Evolutionary conservation across 2,888 invertebrate genomes (phyloP).

Genomic region (Nemotelus pantherinus): DNA sequence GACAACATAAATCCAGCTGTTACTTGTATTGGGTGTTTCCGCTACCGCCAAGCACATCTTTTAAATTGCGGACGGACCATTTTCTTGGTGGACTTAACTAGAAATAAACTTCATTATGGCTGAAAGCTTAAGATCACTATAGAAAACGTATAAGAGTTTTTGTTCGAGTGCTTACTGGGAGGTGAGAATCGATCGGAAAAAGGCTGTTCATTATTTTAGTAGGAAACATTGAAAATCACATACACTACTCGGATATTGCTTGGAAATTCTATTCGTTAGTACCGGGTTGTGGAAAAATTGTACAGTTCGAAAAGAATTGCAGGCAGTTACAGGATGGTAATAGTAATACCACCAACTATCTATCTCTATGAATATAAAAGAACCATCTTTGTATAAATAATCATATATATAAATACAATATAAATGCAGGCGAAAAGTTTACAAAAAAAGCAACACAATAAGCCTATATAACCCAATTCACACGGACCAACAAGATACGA

Average conservation of each 20-base stretch:
- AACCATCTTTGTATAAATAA: slow-evolving; percentile 11
- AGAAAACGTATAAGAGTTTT: background rate
- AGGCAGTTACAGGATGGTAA: background rate
- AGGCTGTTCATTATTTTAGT: background rate
- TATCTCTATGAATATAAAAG: slow-evolving; percentile 12
- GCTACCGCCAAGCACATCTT: slow-evolving; percentile 47
- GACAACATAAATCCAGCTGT: slow-evolving; percentile 65
- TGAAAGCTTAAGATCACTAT: background rate
- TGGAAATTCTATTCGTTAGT: too few relatives aligned
- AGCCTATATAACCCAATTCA: background rate
- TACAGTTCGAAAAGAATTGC: background rate
- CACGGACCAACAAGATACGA: slow-evolving; percentile 5
- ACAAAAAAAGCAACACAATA: slow-evolving; percentile 5
- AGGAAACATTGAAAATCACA: too few relatives aligned
- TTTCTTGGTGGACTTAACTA: slow-evolving; percentile 43
- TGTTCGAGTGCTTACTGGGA: background rate
- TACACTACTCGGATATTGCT: too few relatives aligned
- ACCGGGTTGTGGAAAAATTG: too few relatives aligned
- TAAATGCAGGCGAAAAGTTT: slow-evolving; percentile 9
- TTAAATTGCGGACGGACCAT: slow-evolving; percentile 45
- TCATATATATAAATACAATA: too few relatives aligned
- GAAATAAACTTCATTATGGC: slow-evolving; percentile 29
- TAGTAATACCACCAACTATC: too few relatives aligned
- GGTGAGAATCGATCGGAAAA: background rate
- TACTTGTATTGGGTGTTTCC: slow-evolving; percentile 65